A percentile compares a stretch with the other conserved stretches of the same genome.
These are phyloP conservation scores for Poeciliopsis turneri DNA, from an alignment of 2,797 vertebrate species.

Conservation along the genomic window DNA sequence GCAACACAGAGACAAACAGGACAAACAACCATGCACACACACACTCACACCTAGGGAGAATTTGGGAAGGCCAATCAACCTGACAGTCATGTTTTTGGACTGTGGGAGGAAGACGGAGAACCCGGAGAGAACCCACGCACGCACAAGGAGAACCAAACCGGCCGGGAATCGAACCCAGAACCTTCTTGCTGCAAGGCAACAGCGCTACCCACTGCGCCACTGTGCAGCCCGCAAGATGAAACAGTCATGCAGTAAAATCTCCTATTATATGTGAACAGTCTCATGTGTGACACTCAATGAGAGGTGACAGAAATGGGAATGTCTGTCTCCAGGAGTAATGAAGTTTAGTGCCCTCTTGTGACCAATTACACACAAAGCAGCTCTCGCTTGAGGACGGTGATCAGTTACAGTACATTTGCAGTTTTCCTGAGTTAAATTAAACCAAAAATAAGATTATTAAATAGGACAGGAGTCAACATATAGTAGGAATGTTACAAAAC, in stretches of 20 bases:
- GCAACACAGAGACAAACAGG: no score
- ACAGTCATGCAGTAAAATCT: slow-evolving; percentile 10
- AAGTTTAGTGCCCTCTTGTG: slow-evolving; percentile 62
- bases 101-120: no score
- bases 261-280: slow-evolving; percentile 30
- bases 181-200: no score
- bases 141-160: no score
- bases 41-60: no score
- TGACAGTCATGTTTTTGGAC: no score
- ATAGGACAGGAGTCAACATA: not conserved
- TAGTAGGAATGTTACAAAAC: not conserved
- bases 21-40: no score
- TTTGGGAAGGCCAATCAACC: no score
- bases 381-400: slow-evolving; percentile 4
- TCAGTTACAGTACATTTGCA: not conserved
- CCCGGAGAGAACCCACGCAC: no score
- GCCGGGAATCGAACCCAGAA: no score
- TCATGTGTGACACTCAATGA: slow-evolving; percentile 35
- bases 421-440: not conserved
- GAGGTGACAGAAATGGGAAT: slow-evolving; percentile 24
- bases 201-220: no score
- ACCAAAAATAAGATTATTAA: not conserved
- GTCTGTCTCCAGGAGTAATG: slow-evolving; percentile 2
- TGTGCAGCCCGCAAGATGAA: slow-evolving; percentile 23
- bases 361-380: slow-evolving; percentile 38